Evolutionary conservation across 1,140 invertebrate genomes (phyloP), one percentile per base, ranked within the genome.

Genomic region (Drosophila sp.): DNA sequence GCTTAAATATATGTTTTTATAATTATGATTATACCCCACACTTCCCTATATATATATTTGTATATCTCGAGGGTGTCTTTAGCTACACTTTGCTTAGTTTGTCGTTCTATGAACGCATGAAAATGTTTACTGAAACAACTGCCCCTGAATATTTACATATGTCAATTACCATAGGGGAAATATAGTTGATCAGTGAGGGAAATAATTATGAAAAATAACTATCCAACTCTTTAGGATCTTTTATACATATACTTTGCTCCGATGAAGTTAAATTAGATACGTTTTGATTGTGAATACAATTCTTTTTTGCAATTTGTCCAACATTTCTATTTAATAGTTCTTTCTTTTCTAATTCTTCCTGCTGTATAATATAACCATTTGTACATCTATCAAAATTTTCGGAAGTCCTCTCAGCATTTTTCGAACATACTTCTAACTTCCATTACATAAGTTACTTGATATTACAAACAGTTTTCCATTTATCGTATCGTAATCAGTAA

Each of bases 1-100:
- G 83, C 74, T 67, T 78, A 86, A 87, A 86, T 87, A 87, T 86
- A 87, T 86, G 81, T 70, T 87, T 78, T 78, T 76, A 84, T 58
- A 69, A 54, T 56, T 65, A 53, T 69, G 34, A 61, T 69, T 58
- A 59, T 57, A 38, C 66, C 41, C 9, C 46, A 21, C 50, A 45
- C 14, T 18, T 16, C 34, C 14, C 16, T 16, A 46, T 13, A 40
- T 25, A 34, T 16, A 38, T 4, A 43, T 18, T 8, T 53, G 7
- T 21, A 40, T 18, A 0, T 29, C 36, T 57, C 7, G 38, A 25
- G 51, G n/a, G 50, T 71, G 34, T 7, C 6, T 29, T 2, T 21
- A 21, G 1, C 21, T 21, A 21, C 21, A 21, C 21, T 21, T 21
- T 21, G 4, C 4, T 21, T 21, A 21, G 21, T 21, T 21, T 21